phyloP scores from a whole-genome alignment of 1,140 invertebrate species.

The Coenobita brevimanus region DNA sequence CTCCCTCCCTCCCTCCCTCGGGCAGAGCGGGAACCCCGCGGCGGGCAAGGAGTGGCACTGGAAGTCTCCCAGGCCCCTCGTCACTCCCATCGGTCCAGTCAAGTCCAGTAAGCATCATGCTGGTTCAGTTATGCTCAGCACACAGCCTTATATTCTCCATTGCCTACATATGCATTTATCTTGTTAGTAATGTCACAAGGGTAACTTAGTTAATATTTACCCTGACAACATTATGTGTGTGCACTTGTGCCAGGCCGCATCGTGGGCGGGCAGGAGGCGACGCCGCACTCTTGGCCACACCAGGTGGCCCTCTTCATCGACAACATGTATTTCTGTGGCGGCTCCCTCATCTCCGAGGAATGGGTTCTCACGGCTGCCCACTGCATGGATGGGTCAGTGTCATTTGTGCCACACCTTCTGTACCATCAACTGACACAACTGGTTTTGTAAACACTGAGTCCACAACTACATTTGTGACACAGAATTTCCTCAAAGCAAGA shows the following conservation, averaged over 20 bases:
- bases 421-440: neutral
- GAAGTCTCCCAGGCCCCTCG: neutral
- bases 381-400: conserved; percentile 49
- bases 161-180: too few relatives aligned
- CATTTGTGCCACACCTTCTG: too few relatives aligned
- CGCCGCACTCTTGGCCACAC: conserved; percentile 28
- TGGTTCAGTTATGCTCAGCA: neutral
- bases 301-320: conserved; percentile 50
- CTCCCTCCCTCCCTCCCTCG: too few relatives aligned
- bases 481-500: neutral
- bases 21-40: neutral
- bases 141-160: neutral
- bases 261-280: conserved; percentile 17
- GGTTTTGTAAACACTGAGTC: neutral
- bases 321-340: conserved; percentile 47
- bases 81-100: neutral
- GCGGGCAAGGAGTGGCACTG: neutral
- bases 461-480: neutral
- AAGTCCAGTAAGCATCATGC: neutral
- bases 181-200: too few relatives aligned
- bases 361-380: conserved; percentile 38
- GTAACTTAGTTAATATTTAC: too few relatives aligned
- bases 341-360: conserved; percentile 47
- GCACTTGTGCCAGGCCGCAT: neutral
- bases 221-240: neutral